These are phyloP conservation scores for Zaprionus bogoriensis DNA, from an alignment of 2,888 invertebrate species.

Conservation along the genomic window DNA sequence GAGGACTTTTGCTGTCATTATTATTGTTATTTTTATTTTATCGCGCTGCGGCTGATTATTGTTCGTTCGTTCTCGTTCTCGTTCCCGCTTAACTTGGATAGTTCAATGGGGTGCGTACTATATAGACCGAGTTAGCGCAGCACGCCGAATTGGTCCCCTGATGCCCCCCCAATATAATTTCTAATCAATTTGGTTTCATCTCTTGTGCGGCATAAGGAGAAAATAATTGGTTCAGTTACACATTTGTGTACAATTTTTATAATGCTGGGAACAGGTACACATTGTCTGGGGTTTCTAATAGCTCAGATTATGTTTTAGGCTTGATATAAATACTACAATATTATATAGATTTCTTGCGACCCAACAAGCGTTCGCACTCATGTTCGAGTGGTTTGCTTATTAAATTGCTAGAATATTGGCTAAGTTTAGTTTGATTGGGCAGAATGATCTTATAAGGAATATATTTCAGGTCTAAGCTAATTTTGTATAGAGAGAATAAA, in stretches of 20 bases:
- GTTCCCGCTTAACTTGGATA: slow-evolving; percentile 1
- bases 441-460: background rate
- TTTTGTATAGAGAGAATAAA: too few species aligned
- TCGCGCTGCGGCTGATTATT: slow-evolving; percentile 24
- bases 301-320: background rate
- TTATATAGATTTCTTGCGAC: background rate
- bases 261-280: slow-evolving; percentile 66
- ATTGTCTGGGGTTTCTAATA: slow-evolving; percentile 44
- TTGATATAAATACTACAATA: background rate
- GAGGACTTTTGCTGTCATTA: slow-evolving; percentile 72
- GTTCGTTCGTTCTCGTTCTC: slow-evolving; percentile 7
- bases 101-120: slow-evolving; percentile 21
- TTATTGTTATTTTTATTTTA: slow-evolving; percentile 47
- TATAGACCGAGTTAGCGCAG: slow-evolving; percentile 40
- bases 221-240: slow-evolving; percentile 70
- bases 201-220: slow-evolving; percentile 51
- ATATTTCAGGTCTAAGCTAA: too few species aligned
- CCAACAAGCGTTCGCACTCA: background rate
- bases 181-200: slow-evolving; percentile 77
- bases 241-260: slow-evolving; percentile 56
- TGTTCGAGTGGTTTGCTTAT: too few species aligned
- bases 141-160: slow-evolving; percentile 11
- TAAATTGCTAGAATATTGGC: too few species aligned
- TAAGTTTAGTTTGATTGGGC: background rate
- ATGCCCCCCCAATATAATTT: slow-evolving; percentile 54